phyloP scores from a whole-genome alignment of 2,113 vertebrate genomes.

The Clupea harengus region DNA sequence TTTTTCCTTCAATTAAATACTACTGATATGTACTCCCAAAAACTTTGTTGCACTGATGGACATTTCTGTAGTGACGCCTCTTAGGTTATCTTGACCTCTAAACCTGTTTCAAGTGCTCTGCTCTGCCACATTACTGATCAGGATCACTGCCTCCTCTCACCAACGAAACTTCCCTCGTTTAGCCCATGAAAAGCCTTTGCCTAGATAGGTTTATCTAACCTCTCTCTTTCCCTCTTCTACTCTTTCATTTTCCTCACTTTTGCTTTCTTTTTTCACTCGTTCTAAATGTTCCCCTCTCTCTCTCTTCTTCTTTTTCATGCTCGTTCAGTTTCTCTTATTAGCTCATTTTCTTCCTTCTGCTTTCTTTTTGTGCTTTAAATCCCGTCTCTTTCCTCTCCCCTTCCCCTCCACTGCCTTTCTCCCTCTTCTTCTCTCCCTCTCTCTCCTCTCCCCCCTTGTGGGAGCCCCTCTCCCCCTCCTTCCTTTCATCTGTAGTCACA shows the following conservation, averaged over 20 bases:
- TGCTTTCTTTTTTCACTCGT: not conserved
- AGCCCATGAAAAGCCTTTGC: not conserved
- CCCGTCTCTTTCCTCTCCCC: not conserved
- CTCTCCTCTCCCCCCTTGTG: not conserved
- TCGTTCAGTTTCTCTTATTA: not conserved
- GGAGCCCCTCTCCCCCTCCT: not conserved
- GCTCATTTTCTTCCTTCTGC: not conserved
- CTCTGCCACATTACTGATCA: not conserved
- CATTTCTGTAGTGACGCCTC: not conserved
- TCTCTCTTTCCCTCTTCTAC: not conserved
- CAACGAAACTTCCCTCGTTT: too few species aligned
- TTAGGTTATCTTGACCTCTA: not conserved
- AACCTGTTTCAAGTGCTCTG: not conserved
- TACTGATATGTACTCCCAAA: not conserved
- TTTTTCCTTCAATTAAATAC: not conserved
- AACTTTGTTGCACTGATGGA: not conserved
- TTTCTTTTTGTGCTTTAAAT: not conserved
- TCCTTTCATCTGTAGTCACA: constrained; percentile 14
- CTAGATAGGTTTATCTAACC: not conserved
- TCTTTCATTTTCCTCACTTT: not conserved
- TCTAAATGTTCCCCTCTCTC: not conserved
- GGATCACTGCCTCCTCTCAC: not conserved
- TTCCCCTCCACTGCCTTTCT: not conserved
- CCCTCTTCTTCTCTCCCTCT: not conserved
- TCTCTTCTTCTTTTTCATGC: not conserved